A percentile compares a stretch with the other conserved stretches of the same genome.
phyloP scores from a whole-genome alignment of 1,140 invertebrate genomes.

The Drosophila suzukii region DNA sequence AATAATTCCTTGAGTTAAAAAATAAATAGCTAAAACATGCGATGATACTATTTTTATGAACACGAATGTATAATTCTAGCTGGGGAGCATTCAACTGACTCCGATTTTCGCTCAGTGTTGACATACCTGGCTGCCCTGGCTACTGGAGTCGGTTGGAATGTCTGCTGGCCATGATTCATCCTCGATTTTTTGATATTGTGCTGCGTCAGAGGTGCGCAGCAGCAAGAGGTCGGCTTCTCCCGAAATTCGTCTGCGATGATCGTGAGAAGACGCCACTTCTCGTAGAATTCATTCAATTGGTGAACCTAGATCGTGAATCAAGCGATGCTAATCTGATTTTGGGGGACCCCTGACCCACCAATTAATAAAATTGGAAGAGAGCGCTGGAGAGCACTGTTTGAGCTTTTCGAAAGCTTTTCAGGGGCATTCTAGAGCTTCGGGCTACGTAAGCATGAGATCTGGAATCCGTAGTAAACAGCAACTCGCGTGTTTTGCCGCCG shows the following conservation, averaged over 20 bases:
- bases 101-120: constrained; percentile 27
- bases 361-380: constrained; percentile 12
- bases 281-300: constrained; percentile 2
- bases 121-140: constrained; percentile 26
- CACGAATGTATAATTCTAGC: not conserved
- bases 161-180: constrained; percentile 30
- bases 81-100: not conserved
- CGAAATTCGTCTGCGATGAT: constrained; percentile 14
- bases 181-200: constrained; percentile 19
- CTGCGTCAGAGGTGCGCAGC: constrained; percentile 45
- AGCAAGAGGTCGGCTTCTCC: constrained; percentile 3
- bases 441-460: constrained; percentile 14
- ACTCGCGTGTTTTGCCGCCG: constrained; percentile 40
- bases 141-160: constrained; percentile 10
- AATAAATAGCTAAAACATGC: no score
- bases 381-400: not conserved
- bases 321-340: constrained; percentile 22
- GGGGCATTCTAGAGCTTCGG: not conserved
- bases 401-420: constrained; percentile 32
- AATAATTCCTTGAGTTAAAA: not conserved
- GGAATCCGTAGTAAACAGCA: constrained; percentile 10
- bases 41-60: not conserved
- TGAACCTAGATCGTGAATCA: constrained; percentile 12
- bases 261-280: constrained; percentile 36
- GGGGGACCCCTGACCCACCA: constrained; percentile 31